These are phyloP conservation scores for Indicator maculatus DNA, from an alignment of 2,113 vertebrate genomes.

Conservation along the genomic window DNA sequence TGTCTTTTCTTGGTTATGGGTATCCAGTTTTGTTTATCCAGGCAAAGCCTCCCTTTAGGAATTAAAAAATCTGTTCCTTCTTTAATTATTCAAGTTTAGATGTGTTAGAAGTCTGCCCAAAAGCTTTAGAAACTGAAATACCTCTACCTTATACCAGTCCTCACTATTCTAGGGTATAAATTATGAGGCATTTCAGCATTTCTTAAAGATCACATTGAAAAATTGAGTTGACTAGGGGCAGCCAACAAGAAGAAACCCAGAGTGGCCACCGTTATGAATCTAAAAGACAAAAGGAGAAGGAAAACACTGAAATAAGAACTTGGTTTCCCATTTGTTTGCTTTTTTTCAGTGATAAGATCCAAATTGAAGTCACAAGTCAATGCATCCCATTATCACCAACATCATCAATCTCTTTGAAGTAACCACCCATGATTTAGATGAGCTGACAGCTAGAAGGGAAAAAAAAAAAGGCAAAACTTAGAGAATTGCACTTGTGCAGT, in stretches of 20 bases:
- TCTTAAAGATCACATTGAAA: not conserved
- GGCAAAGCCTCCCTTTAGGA: not conserved
- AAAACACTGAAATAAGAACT: constrained; percentile 52
- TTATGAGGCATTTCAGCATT: not conserved
- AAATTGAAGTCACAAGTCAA: constrained; percentile 72
- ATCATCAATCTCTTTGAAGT: constrained; percentile 65
- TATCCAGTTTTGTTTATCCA: not conserved
- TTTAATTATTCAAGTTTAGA: not conserved
- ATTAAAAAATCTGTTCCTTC: not conserved
- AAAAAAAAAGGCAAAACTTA: not conserved
- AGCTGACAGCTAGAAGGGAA: constrained; percentile 52
- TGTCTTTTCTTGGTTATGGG: not conserved
- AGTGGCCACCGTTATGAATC: constrained; percentile 20
- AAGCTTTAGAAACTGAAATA: not conserved
- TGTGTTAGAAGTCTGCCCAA: not conserved
- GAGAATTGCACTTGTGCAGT: not conserved
- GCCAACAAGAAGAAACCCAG: not conserved
- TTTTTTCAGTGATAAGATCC: constrained; percentile 60
- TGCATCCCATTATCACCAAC: constrained; percentile 69
- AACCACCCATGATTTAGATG: constrained; percentile 58
- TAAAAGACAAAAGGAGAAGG: constrained; percentile 15
- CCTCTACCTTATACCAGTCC: not conserved
- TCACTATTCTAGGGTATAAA: not conserved
- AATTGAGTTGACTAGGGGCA: not conserved
- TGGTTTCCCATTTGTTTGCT: constrained; percentile 52